Conservation (phyloP, 2,113 vertebrate species). For the Hemichromis elongatus region DNA sequence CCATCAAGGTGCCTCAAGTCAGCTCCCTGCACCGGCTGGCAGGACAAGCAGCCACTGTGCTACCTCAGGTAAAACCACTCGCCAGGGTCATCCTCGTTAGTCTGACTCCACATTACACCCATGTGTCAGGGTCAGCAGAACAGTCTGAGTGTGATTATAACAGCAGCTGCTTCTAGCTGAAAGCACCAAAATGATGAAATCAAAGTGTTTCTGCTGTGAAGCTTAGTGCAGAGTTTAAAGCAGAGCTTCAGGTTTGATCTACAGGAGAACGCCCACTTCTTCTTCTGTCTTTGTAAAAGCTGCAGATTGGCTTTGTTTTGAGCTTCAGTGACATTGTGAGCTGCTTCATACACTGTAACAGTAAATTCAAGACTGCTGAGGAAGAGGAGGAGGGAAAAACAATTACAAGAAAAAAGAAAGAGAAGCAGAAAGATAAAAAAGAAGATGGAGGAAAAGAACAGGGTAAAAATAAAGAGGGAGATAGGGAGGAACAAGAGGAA, state of each 20-base stretch:
- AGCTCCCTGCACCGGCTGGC: conserved; percentile 96
- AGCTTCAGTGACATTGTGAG: neutral
- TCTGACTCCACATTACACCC: neutral
- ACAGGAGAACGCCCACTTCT: neutral
- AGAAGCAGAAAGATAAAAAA: neutral
- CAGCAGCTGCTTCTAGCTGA: neutral
- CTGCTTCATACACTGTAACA: neutral
- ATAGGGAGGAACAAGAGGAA: neutral
- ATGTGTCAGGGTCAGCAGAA: neutral
- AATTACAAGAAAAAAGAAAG: neutral
- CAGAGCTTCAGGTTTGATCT: neutral
- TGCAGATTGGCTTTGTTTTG: neutral
- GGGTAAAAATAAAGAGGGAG: neutral
- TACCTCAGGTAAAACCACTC: conserved; percentile 89
- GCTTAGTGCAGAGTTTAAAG: neutral
- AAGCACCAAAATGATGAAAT: neutral
- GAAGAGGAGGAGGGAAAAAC: neutral
- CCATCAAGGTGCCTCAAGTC: conserved; percentile 97
- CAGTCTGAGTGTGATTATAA: neutral
- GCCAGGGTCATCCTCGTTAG: neutral
- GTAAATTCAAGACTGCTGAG: neutral
- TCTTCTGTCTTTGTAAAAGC: neutral
- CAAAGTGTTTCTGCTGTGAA: neutral
- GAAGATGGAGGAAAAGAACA: neutral
- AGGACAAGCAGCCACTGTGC: conserved; percentile 88